A percentile compares a stretch with the other conserved stretches of the same genome.
These are phyloP conservation scores for Pelecanoides urinatrix DNA, from an alignment of 2,113 vertebrate genomes.

Conservation along the genomic window DNA sequence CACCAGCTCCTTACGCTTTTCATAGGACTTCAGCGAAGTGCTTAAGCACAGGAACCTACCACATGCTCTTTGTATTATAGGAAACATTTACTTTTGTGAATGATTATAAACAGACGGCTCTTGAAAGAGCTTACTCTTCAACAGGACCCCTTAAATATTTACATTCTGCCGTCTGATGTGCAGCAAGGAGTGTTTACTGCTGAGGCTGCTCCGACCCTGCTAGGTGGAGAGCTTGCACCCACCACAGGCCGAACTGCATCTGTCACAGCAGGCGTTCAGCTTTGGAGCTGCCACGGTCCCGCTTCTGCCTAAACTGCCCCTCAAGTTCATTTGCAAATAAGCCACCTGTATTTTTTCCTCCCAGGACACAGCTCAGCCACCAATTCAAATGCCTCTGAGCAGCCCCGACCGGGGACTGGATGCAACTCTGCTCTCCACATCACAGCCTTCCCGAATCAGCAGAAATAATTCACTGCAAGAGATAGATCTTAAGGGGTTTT, in stretches of 20 bases:
- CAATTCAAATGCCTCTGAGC: background rate
- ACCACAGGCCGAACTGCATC: background rate
- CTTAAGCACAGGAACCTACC: conserved; percentile 22
- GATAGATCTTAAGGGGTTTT: background rate
- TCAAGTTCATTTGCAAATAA: background rate
- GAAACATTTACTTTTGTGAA: conserved; percentile 50
- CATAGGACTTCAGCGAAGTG: background rate
- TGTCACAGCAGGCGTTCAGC: background rate
- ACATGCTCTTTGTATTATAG: background rate
- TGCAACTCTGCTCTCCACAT: background rate
- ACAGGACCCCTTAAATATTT: conserved; percentile 58
- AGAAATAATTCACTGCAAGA: background rate
- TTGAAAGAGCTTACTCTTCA: conserved; percentile 51
- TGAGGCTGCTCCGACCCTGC: background rate
- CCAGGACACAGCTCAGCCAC: background rate
- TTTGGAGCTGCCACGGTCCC: background rate
- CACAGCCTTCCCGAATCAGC: background rate
- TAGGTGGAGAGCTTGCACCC: background rate
- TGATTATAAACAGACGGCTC: conserved; percentile 58
- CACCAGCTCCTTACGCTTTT: background rate
- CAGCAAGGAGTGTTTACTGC: background rate
- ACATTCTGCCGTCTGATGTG: conserved; percentile 16
- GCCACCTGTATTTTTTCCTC: background rate
- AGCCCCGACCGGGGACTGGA: background rate
- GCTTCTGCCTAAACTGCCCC: background rate